Conservation (phyloP, 2,113 vertebrate species). For the Paramormyrops kingsleyae region DNA sequence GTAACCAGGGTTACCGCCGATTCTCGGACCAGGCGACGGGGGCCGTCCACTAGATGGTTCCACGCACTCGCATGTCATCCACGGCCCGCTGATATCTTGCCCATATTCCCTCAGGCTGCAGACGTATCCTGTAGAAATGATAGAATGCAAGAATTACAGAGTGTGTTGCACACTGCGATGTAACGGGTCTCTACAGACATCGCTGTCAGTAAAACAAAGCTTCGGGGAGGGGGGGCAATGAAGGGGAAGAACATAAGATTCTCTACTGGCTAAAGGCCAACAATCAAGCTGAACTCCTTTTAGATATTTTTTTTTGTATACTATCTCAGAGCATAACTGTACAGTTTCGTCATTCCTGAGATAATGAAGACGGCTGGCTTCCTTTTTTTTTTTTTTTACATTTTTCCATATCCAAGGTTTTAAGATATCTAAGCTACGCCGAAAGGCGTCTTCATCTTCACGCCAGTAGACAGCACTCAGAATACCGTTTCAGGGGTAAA, state of each 20-base stretch:
- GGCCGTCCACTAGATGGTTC: not conserved
- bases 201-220: slow-evolving; percentile 2
- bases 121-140: not conserved
- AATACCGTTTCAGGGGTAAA: slow-evolving; percentile 19
- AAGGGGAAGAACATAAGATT: not conserved
- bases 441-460: slow-evolving; percentile 32
- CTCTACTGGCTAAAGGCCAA: slow-evolving; percentile 36
- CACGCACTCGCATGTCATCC: not conserved
- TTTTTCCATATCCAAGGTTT: slow-evolving; percentile 24
- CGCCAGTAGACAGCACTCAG: slow-evolving; percentile 13
- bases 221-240: not conserved
- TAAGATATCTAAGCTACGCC: slow-evolving; percentile 35
- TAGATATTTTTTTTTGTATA: slow-evolving; percentile 37
- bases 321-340: slow-evolving; percentile 39
- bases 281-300: slow-evolving; percentile 23
- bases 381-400: slow-evolving; percentile 26
- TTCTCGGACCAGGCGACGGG: not conserved
- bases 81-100: not conserved
- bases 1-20: not conserved
- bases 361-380: slow-evolving; percentile 48
- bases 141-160: not conserved
- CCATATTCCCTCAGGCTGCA: not conserved
- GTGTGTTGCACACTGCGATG: not conserved
- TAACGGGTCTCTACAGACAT: not conserved
- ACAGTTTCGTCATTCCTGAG: slow-evolving; percentile 16